phyloP scores from a whole-genome alignment of 2,888 invertebrate species.

The Miltochrista miniata region DNA sequence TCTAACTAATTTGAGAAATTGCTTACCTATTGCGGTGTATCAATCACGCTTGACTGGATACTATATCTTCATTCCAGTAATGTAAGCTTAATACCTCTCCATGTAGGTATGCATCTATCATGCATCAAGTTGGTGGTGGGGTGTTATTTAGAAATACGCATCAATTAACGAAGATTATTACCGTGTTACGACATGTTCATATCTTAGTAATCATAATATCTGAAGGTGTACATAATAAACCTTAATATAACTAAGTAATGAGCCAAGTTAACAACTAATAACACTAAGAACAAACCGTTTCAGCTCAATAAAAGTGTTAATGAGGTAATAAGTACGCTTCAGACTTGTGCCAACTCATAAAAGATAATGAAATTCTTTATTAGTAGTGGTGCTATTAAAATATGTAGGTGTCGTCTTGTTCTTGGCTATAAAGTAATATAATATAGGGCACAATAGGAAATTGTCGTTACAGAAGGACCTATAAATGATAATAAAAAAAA shows the following conservation, averaged over 20 bases:
- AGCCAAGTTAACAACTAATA: conserved; percentile 40
- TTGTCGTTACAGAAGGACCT: no score
- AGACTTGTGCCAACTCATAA: conserved; percentile 47
- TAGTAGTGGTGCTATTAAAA: conserved; percentile 30
- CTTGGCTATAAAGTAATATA: no score
- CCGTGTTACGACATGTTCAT: conserved; percentile 5
- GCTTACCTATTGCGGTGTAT: conserved; percentile 1
- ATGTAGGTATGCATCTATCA: neutral
- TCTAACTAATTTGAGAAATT: conserved; percentile 5
- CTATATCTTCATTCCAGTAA: neutral
- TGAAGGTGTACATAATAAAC: conserved; percentile 12
- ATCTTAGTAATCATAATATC: conserved; percentile 15
- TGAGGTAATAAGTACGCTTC: conserved; percentile 40
- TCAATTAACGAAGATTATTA: no score
- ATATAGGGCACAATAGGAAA: no score
- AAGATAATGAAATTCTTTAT: conserved; percentile 61
- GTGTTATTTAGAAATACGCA: neutral
- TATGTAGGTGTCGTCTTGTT: conserved; percentile 22
- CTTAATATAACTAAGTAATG: conserved; percentile 30
- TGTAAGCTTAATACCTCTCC: neutral
- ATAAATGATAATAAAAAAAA: no score
- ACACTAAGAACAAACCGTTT: conserved; percentile 35
- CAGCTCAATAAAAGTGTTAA: conserved; percentile 51
- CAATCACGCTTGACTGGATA: conserved; percentile 2
- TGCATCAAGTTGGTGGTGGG: neutral